Base-by-base conservation (phyloP, 2,113 vertebrate species). In the Pseudopipra pipra region DNA sequence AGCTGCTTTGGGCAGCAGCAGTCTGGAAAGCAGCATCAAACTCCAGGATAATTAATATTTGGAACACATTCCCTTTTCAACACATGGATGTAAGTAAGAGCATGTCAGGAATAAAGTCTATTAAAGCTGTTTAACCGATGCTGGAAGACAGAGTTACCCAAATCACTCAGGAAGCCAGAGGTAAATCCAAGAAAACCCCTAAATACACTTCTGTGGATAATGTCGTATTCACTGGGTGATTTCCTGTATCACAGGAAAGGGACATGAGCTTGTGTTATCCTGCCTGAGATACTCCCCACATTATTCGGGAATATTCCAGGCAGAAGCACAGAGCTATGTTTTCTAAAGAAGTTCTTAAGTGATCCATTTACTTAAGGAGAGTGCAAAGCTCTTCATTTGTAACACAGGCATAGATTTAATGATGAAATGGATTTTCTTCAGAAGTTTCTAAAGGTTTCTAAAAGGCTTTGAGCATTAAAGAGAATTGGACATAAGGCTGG, bases 401-500 rank as follows among this genome's bases (percentile, higher is more conserved):
- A 75, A 16, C 11, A 35, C 62, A 10, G 93, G 74, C 74, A 77
- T 49, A 76, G 70, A 68, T 75, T 92, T 97, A 94, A 89, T 47
- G 70, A 81, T 2, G 46, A 76, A 51, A 37, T 72, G 91, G 91
- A 5, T 68, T 81, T 81, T 52, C 91, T 73, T 92, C 83, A 77
- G n/a, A 81, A 89, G 73, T 41, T 85, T 59, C 82, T 71, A 44
- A 95, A 86, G 85, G 56, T 70, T 92, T 70, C 83, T 95, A 75
- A 93, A 89, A 63, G 87, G 84, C 94, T 95, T 30, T 72, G 58
- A 89, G 87, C 89, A 79, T 91, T 30, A 92, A 87, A 93, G 70
- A 83, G 94, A 81, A 72, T 89, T 14, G 37, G 24, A 59, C 85
- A 92, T 31, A 30, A 87, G 70, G 70, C 44, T 68, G 78, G 77